A percentile compares a stretch with the other conserved stretches of the same genome.
phyloP scores from a whole-genome alignment of 2,888 invertebrate species.

The Pinctada fucata region DNA sequence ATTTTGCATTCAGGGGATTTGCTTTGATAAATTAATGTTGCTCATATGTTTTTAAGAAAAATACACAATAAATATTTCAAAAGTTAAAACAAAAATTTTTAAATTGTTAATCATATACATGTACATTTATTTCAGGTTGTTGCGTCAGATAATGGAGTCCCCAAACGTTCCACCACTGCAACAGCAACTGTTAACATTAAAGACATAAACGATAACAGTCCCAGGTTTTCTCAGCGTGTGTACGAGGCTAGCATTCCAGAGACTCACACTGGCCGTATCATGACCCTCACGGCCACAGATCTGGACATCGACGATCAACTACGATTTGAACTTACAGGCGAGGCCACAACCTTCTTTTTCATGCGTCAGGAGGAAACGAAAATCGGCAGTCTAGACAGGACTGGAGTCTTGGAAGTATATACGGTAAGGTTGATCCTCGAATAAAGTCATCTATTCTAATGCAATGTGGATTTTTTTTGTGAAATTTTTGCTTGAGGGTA shows the following conservation, averaged over 20 bases:
- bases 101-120: no score
- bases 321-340: slow-evolving; percentile 11
- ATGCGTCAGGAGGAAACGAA: background rate
- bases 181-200: slow-evolving; percentile 96
- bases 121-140: slow-evolving; percentile 80
- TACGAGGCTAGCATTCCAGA: slow-evolving; percentile 41
- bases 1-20: no score
- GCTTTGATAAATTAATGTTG: no score
- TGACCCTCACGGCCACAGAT: slow-evolving; percentile 20
- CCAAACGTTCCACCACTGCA: slow-evolving; percentile 84
- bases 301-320: slow-evolving; percentile 29
- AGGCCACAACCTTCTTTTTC: slow-evolving; percentile 11
- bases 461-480: no score
- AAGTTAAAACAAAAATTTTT: no score
- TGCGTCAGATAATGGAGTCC: slow-evolving; percentile 84
- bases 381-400: slow-evolving; percentile 6
- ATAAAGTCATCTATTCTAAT: background rate
- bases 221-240: slow-evolving; percentile 83
- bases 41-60: no score
- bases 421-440: slow-evolving; percentile 19
- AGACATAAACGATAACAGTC: slow-evolving; percentile 99
- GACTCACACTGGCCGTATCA: slow-evolving; percentile 18
- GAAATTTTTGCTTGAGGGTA: background rate
- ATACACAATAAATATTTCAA: no score
- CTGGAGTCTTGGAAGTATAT: slow-evolving; percentile 14